Conservation (phyloP, 1,140 invertebrate genomes). For the Holotrichia oblita region DNA sequence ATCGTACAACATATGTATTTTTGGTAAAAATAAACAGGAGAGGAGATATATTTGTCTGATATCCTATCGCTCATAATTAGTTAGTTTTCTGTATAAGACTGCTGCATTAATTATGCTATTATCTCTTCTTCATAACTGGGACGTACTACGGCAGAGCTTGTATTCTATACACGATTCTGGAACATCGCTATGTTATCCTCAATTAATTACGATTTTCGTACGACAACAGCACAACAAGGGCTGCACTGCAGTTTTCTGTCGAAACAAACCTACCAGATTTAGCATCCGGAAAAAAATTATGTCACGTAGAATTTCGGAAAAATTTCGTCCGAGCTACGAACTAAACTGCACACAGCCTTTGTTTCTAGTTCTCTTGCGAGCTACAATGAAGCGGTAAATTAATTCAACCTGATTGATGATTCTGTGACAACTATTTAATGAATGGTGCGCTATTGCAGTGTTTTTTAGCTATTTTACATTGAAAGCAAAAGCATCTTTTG, state of each 20-base stretch:
- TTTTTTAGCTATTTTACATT: not conserved
- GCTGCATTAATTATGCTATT: too few relatives aligned
- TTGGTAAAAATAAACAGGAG: too few relatives aligned
- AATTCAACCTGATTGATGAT: constrained; percentile 9
- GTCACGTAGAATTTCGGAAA: too few relatives aligned
- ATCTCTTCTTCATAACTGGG: too few relatives aligned
- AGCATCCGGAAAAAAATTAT: not conserved
- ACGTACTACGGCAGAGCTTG: too few relatives aligned
- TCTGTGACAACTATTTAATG: not conserved
- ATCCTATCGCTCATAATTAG: too few relatives aligned
- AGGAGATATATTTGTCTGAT: too few relatives aligned
- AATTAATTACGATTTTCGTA: too few relatives aligned
- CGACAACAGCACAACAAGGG: not conserved
- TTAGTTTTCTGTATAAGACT: too few relatives aligned
- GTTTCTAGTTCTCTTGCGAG: not conserved
- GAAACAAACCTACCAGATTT: not conserved
- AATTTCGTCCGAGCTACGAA: not conserved
- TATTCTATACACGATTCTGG: too few relatives aligned
- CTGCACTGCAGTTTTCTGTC: not conserved
- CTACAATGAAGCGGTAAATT: not conserved
- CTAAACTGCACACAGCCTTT: not conserved
- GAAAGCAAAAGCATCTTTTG: not conserved
- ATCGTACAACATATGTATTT: too few relatives aligned
- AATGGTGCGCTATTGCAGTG: not conserved
- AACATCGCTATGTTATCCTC: too few relatives aligned